A percentile compares a stretch with the other conserved stretches of the same genome.
Conservation (phyloP, 2,888 invertebrate species). For the Meta bourneti region DNA sequence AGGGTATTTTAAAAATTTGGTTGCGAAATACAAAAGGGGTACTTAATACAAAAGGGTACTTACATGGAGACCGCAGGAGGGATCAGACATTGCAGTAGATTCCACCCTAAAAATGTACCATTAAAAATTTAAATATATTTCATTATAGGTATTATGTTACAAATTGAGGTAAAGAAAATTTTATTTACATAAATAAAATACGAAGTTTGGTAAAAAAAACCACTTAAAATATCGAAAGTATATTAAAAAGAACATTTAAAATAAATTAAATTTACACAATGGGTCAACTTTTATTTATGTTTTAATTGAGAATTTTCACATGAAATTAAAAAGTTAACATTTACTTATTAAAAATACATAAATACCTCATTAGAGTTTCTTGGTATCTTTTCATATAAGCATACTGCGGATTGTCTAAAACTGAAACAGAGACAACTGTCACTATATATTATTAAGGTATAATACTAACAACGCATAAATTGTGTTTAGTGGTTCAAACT, state of each 20-base stretch:
- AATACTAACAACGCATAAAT: no score
- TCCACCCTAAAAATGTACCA: slow-evolving; percentile 55
- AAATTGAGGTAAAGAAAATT: background rate
- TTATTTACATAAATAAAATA: background rate
- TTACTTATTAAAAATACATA: no score
- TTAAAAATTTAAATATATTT: slow-evolving; percentile 4
- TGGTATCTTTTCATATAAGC: slow-evolving; percentile 72
- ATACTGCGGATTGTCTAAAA: slow-evolving; percentile 64
- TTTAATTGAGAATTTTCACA: background rate
- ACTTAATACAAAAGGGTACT: slow-evolving; percentile 27
- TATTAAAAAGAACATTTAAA: background rate
- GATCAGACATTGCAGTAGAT: slow-evolving; percentile 72
- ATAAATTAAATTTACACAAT: background rate
- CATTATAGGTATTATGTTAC: background rate
- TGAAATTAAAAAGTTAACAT: background rate
- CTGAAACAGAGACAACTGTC: slow-evolving; percentile 14
- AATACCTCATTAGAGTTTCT: slow-evolving; percentile 72
- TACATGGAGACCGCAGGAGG: slow-evolving; percentile 73
- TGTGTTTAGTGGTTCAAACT: no score
- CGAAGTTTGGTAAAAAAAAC: background rate
- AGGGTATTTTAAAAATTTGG: no score
- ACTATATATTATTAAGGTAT: no score
- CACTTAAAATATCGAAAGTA: background rate
- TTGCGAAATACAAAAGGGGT: background rate
- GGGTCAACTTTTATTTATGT: background rate